Conservation (phyloP, 2,797 vertebrate species). For the Anabacerthia variegaticeps region DNA sequence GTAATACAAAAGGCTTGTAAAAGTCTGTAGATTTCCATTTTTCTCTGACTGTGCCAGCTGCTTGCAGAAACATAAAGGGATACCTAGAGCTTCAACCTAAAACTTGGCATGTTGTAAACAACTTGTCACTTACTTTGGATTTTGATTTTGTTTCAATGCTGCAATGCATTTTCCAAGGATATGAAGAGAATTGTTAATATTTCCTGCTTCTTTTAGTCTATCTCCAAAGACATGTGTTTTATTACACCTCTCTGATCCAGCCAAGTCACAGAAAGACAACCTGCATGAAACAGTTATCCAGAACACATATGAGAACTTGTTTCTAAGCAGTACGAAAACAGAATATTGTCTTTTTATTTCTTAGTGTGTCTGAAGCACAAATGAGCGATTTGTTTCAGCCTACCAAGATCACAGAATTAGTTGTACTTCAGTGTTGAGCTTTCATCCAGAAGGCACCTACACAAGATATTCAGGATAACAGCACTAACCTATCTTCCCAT, state of each 20-base stretch:
- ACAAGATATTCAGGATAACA: background rate
- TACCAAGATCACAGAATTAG: background rate
- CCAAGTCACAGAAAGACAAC: constrained; percentile 90
- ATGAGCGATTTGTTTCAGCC: background rate
- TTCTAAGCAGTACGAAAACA: background rate
- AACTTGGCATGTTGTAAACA: background rate
- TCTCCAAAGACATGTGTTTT: constrained; percentile 89
- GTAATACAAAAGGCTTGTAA: background rate
- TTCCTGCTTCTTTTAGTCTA: constrained; percentile 89
- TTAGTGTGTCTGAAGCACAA: background rate
- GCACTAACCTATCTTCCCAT: background rate
- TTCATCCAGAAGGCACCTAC: background rate
- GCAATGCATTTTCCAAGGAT: constrained; percentile 92
- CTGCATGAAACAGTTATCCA: constrained; percentile 61
- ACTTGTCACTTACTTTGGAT: constrained; percentile 78
- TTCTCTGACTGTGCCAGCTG: background rate
- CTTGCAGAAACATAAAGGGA: background rate
- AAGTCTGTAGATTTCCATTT: background rate
- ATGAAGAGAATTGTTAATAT: constrained; percentile 92
- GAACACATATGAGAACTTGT: background rate
- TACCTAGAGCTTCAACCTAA: background rate
- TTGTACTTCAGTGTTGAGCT: background rate
- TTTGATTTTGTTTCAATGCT: constrained; percentile 84
- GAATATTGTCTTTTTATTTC: background rate
- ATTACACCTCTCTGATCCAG: constrained; percentile 91